A percentile compares a stretch with the other conserved stretches of the same genome.
Conservation (phyloP, 2,797 vertebrate species). For the Capromys pilorides region DNA sequence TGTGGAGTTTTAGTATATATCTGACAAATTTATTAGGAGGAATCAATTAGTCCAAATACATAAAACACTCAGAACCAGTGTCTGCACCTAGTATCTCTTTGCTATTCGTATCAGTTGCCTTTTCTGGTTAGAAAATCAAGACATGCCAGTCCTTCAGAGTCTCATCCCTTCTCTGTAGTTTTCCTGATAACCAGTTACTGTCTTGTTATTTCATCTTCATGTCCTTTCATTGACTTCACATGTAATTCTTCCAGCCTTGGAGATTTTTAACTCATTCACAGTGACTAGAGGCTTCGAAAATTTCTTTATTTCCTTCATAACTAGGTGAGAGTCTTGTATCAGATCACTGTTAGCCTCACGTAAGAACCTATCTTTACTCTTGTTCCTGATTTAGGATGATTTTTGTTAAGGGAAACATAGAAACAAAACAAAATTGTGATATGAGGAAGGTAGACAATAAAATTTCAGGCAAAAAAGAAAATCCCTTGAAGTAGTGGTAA, state of each 20-base stretch:
- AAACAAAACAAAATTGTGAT: constrained; percentile 36
- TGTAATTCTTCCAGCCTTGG: neutral
- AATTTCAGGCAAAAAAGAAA: neutral
- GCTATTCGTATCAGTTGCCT: neutral
- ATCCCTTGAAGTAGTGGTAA: neutral
- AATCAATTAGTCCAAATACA: neutral
- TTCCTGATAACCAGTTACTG: neutral
- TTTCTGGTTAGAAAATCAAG: constrained; percentile 8
- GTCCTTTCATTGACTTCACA: neutral
- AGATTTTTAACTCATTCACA: constrained; percentile 30
- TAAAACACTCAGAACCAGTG: neutral
- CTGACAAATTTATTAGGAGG: neutral
- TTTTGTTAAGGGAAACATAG: constrained; percentile 35
- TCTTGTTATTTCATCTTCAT: constrained; percentile 23
- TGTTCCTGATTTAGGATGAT: neutral
- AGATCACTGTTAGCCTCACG: neutral
- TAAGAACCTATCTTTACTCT: constrained; percentile 20
- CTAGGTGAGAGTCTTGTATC: neutral
- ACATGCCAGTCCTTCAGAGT: neutral
- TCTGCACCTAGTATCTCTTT: neutral
- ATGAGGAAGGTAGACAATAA: neutral
- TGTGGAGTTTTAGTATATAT: neutral
- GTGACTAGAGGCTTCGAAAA: neutral
- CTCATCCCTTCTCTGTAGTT: constrained; percentile 2
- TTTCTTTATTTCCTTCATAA: constrained; percentile 9